These are phyloP conservation scores for Antrozous pallidus DNA, from an alignment of 2,797 vertebrate species.

Conservation along the genomic window DNA sequence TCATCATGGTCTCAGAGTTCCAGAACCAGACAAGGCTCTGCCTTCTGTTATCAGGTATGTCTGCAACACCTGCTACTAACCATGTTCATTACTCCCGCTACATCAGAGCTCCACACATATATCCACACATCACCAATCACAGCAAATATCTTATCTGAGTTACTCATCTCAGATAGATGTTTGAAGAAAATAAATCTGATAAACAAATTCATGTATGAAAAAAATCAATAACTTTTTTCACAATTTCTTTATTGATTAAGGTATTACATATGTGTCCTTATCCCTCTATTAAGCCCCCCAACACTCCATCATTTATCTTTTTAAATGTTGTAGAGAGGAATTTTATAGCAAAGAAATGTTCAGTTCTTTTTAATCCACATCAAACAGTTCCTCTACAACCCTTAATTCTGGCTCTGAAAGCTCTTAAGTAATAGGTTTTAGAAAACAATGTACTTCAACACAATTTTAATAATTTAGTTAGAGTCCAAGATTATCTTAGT, in stretches of 20 bases:
- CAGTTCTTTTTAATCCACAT: background rate
- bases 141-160: background rate
- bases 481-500: background rate
- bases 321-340: background rate
- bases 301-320: too few species aligned
- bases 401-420: background rate
- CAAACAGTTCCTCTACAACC: background rate
- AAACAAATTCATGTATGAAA: background rate
- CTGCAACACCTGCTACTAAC: too few species aligned
- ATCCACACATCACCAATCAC: background rate
- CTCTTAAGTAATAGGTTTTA: background rate
- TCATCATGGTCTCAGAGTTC: background rate
- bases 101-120: background rate
- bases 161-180: background rate
- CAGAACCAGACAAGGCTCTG: background rate
- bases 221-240: background rate
- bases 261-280: too few species aligned
- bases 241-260: too few species aligned
- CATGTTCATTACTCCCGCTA: too few species aligned
- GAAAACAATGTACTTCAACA: background rate
- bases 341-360: background rate
- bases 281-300: too few species aligned
- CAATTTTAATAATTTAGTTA: background rate
- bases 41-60: background rate
- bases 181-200: background rate